These are phyloP conservation scores for Benthochromis sp. DNA, from an alignment of 2,113 vertebrate species.

Conservation along the genomic window DNA sequence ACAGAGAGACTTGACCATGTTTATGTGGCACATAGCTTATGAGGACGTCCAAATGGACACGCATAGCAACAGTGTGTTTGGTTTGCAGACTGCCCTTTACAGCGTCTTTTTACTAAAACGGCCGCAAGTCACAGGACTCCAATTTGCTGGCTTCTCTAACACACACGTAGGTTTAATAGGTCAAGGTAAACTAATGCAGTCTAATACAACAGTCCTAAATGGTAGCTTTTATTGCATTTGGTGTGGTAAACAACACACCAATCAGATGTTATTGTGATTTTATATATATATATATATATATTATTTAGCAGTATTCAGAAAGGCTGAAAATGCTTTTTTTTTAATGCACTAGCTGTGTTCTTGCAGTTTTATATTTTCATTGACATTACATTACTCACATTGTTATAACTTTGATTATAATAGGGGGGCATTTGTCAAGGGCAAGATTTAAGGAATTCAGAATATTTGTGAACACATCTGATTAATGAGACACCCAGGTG, in stretches of 20 bases:
- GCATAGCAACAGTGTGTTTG: neutral
- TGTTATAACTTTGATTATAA: neutral
- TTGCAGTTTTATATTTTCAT: neutral
- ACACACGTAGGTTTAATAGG: neutral
- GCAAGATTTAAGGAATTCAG: neutral
- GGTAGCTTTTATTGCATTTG: neutral
- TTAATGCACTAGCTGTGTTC: neutral
- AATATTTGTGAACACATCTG: neutral
- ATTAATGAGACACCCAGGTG: neutral
- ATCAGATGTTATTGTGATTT: neutral
- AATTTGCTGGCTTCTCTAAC: neutral
- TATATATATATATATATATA: neutral
- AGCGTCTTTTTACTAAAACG: neutral
- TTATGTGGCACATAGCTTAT: neutral
- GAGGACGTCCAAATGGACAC: neutral
- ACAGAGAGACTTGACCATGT: constrained; percentile 52
- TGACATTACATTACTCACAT: neutral
- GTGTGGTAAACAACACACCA: neutral
- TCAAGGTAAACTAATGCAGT: neutral
- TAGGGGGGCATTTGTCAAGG: neutral
- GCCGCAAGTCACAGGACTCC: neutral
- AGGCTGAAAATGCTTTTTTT: neutral
- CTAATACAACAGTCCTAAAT: neutral
- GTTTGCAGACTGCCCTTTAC: neutral
- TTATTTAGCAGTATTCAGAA: neutral